Evolutionary conservation across 2,113 vertebrate genomes (phyloP), one percentile per base, ranked within the genome.

Genomic region (Corythornis cristatus): DNA sequence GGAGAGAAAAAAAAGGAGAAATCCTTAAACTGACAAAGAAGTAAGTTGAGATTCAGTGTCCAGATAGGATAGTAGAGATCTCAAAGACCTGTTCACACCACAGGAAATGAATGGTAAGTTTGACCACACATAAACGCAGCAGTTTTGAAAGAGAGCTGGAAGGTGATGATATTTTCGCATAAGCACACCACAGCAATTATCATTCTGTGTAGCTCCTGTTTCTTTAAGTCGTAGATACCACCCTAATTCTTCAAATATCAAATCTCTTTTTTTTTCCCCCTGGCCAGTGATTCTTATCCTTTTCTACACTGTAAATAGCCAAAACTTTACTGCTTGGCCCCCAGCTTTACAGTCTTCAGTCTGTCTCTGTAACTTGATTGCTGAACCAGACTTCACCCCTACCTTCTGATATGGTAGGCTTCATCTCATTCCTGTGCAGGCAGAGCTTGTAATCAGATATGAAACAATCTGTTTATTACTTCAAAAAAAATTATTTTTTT

Each of bases 331-430:
- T 70, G 45, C 33, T 8, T 70, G 45, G 75, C 25, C 26, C 22
- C 19, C n/a, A 42, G 35, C 12, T 86, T 68, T 68, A 71, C 15
- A 61, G 61, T 22, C 43, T 72, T 75, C 62, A 56, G 31, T 43
- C 66, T 82, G 58, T 26, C 48, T 60, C 20, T 82, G 90, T 71
- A 94, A 83, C 51, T 56, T 29, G 62, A 67, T 66, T 1, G 0
- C 58, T 89, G 95, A 94, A 77, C 67, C 88, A 90, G 68, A 83
- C 56, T 77, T 88, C 86, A 83, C 77, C 54, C 72, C 73, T 65
- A 48, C 61, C 70, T 66, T 88, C 31, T 29, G 74, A 76, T 15
- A 78, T 2, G 10, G 58, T 43, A 61, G 65, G 54, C 65, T 89
- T 82, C 91, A 71, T 29, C 54, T 75, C 67, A 43, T 19, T 79